phyloP scores from a whole-genome alignment of 2,113 vertebrate species.

The Suricata suricatta region DNA sequence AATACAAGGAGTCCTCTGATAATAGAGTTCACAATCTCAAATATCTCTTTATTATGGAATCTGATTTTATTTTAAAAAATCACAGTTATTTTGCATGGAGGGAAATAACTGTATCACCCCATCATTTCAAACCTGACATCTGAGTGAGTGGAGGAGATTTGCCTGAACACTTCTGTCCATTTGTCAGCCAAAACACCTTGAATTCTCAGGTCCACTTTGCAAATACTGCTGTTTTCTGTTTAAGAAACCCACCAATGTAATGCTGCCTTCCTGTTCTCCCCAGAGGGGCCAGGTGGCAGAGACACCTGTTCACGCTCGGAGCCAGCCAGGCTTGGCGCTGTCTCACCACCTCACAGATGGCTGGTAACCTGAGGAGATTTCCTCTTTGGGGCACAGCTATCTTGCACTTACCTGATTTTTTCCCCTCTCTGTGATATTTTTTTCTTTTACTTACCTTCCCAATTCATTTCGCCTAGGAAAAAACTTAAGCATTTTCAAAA shows the following conservation, averaged over 20 bases:
- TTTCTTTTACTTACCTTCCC: neutral
- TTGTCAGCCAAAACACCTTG: neutral
- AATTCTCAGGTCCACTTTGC: conserved; percentile 1
- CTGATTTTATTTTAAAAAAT: conserved; percentile 14
- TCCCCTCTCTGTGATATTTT: neutral
- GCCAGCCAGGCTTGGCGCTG: neutral
- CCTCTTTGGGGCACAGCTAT: neutral
- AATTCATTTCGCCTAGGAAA: neutral
- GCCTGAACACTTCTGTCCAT: neutral
- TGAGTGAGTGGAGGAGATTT: neutral
- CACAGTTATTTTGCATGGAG: neutral
- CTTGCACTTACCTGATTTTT: neutral
- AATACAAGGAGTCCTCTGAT: neutral
- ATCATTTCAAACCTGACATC: neutral
- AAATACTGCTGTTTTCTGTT: conserved; percentile 53
- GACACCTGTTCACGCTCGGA: neutral
- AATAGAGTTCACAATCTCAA: neutral
- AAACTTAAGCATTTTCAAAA: neutral
- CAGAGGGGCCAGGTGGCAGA: conserved; percentile 53
- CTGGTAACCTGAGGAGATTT: neutral
- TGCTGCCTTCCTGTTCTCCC: conserved; percentile 24
- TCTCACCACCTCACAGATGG: conserved; percentile 42
- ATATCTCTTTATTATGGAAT: neutral
- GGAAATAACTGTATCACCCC: neutral
- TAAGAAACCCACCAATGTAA: neutral